These are phyloP conservation scores for Tetrao urogallus DNA, from an alignment of 2,113 vertebrate genomes.

Conservation along the genomic window DNA sequence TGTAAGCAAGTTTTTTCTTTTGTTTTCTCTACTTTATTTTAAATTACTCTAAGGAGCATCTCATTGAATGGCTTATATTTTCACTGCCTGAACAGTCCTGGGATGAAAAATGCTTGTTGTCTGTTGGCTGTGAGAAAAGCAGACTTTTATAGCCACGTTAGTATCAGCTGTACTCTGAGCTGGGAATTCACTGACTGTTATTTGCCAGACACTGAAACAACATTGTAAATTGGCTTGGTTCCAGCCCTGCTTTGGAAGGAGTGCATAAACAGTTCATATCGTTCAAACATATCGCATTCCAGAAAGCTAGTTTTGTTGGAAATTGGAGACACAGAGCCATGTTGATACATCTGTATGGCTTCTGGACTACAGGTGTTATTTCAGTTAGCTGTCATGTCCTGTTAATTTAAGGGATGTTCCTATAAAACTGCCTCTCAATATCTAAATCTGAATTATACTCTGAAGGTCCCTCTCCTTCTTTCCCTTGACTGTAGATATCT, in stretches of 20 bases:
- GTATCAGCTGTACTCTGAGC: background rate
- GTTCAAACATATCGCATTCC: background rate
- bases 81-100: background rate
- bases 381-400: slow-evolving; percentile 5
- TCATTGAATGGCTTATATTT: background rate
- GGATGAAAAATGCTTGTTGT: background rate
- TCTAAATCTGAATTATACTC: background rate
- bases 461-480: background rate
- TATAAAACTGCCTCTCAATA: background rate
- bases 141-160: background rate
- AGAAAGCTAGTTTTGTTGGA: background rate
- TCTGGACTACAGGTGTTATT: background rate
- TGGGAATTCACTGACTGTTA: background rate
- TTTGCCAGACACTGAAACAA: background rate
- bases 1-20: background rate
- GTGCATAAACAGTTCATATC: background rate
- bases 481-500: background rate
- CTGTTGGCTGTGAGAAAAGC: background rate
- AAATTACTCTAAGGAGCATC: background rate
- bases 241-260: background rate
- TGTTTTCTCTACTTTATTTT: background rate
- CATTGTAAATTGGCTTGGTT: background rate
- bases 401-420: background rate
- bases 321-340: background rate
- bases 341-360: background rate